Conservation (phyloP, 2,797 vertebrate species). For the Pachyuromys duprasi region DNA sequence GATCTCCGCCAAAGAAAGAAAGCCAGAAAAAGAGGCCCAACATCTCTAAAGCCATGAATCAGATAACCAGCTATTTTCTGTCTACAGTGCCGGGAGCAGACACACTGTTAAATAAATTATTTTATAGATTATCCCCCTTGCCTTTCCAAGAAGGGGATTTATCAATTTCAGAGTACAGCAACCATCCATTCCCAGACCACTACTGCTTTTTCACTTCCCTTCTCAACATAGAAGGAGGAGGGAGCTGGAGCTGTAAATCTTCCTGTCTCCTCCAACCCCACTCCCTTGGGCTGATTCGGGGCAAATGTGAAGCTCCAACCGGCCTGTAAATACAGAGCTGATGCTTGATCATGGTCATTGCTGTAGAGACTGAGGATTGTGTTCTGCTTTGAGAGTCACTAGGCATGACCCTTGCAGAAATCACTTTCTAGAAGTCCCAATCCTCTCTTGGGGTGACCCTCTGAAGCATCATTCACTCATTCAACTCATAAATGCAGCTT, state of each 20-base stretch:
- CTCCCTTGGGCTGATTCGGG: background rate
- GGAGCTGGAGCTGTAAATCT: background rate
- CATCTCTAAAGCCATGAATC: constrained; percentile 82
- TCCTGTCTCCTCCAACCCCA: background rate
- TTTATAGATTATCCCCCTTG: constrained; percentile 82
- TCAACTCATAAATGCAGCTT: background rate
- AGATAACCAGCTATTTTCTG: constrained; percentile 83
- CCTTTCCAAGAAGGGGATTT: constrained; percentile 77
- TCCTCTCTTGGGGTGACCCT: background rate
- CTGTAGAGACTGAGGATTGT: background rate
- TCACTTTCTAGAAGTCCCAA: background rate
- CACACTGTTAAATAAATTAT: constrained; percentile 84
- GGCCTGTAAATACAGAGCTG: background rate
- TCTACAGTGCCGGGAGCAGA: constrained; percentile 73
- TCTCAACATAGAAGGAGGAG: constrained; percentile 29
- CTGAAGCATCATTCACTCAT: background rate
- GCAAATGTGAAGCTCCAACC: background rate
- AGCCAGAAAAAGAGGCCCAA: constrained; percentile 72
- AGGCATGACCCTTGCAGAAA: background rate
- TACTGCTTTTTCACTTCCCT: background rate
- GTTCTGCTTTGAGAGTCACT: constrained; percentile 28
- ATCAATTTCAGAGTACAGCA: constrained; percentile 71
- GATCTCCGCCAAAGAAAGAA: constrained; percentile 71
- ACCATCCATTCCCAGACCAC: constrained; percentile 16
- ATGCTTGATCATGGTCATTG: background rate